Conservation (phyloP, 2,888 invertebrate genomes). For the Nineta flava region DNA sequence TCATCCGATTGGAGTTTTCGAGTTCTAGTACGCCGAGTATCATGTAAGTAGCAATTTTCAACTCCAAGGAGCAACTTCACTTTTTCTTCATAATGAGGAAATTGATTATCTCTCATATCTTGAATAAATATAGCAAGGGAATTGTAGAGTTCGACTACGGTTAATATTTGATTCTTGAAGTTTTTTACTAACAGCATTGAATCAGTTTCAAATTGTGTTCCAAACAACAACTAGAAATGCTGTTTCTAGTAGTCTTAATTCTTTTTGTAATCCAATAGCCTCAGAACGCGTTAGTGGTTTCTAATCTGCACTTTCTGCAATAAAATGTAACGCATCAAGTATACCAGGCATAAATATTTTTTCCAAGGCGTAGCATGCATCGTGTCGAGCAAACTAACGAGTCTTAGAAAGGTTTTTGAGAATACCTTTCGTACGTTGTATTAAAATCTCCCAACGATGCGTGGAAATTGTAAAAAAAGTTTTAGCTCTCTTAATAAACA, state of each 20-base stretch:
- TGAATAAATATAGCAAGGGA: constrained; percentile 8
- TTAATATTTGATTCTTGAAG: neutral
- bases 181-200: neutral
- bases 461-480: constrained; percentile 1
- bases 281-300: too few relatives aligned
- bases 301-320: constrained; percentile 8
- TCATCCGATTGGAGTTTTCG: constrained; percentile 3
- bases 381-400: constrained; percentile 3
- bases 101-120: constrained; percentile 11
- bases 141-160: constrained; percentile 1
- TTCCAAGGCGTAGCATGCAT: constrained; percentile 1
- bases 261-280: too few relatives aligned
- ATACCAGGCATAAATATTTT: constrained; percentile 12
- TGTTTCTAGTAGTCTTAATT: too few relatives aligned
- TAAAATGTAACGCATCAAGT: constrained; percentile 10
- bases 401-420: constrained; percentile 4
- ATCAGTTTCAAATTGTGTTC: neutral
- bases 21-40: constrained; percentile 9
- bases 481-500: too few relatives aligned
- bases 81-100: constrained; percentile 3
- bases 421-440: neutral
- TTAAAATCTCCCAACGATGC: constrained; percentile 5
- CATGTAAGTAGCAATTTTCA: constrained; percentile 7
- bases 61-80: constrained; percentile 8
- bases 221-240: too few relatives aligned